Base-by-base conservation (phyloP, 2,888 invertebrate genomes). In the Apoda limacodes region DNA sequence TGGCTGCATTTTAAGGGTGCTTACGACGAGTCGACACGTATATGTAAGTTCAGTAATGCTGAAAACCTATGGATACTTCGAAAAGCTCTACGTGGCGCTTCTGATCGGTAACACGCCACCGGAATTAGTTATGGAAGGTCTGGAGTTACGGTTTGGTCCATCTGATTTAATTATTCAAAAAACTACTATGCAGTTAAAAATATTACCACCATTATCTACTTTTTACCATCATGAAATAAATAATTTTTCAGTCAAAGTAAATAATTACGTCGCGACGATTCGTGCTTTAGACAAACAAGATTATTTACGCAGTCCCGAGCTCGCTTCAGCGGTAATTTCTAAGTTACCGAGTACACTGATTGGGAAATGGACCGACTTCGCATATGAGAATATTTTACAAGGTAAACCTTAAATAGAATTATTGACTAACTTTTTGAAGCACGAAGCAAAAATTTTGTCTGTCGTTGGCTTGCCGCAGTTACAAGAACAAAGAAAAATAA, bases 61-160 rank as follows among this genome's bases (percentile, higher is more conserved):
- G 44, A 44, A 21, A 46, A 44, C 26, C 21, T 44, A 7, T 34
- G 32, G 31, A 27, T 44, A 21, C 13, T 46, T 12, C 39, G 43
- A 1, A 15, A 24, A 13, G 39, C 42, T 0, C 30, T 46, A 9
- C 28, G 32, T 23, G 46, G 44, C 7, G 37, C 26, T 46, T n/a
- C 33, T 44, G 9, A 43, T 40, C 11, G 35, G 38, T 5, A 37
- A 40, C 26, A 36, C 40, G 10, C 20, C 32, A n/a, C n/a, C n/a
- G n/a, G n/a, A n/a, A n/a, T n/a, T n/a, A n/a, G n/a, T n/a, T n/a
- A n/a, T n/a, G n/a, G 30, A 37, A 12, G 29, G 37, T 2, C 14
- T 39, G 5, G 33, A 35, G 17, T 21, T 35, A 3, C 27, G 25
- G 9, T 33, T 37, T 34, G 32, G 42, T 5, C 24, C 22, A 4